Base-by-base conservation (phyloP, 2,113 vertebrate species). In the Erpornis zantholeuca region DNA sequence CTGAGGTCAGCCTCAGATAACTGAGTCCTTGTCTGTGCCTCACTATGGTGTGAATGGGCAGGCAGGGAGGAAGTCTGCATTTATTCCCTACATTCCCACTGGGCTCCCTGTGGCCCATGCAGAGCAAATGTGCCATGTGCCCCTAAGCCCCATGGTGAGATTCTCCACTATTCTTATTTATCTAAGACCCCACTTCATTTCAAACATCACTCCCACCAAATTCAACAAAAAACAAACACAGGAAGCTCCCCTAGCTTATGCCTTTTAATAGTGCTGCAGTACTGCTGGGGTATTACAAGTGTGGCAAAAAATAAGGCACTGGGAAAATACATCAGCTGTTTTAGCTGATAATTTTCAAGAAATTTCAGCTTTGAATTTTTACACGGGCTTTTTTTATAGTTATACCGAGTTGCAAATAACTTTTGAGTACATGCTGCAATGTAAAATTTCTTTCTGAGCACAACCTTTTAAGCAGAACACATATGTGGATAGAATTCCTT, bases 11-110 rank as follows among this genome's bases (percentile, higher is more conserved):
- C 31, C 28, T 86, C 57, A 84, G 59, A 68, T 64, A 87, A 60
- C 64, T 36, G 52, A 79, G 52, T 33, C 52, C 65, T 79, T 87
- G 64, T 75, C 31, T 84, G 36, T 72, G 61, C 17, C 38, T 57
- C 0, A 0, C 20, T 53, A 7, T 1, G 5, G 20, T 1, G 2
- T 9, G 38, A 84, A 40, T 50, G 40, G 75, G 22, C 45, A 27
- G 28, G 17, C 63, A 57, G 49, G 17, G 40, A 72, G 14, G 45
- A 90, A 66, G 36, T 77, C 81, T 93, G 22, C 36, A 1, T 65
- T 82, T 80, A 66, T 27, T 83, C 18, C 42, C 14, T 2, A 11
- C 23, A 4, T 76, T 85, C 49, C 25, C 25, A 60, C 10, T 21
- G 52, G 29, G 18, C 7, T 65, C n/a, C 42, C n/a, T 27, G 14